A percentile compares a stretch with the other conserved stretches of the same genome.
Conservation (phyloP, 2,888 invertebrate genomes). For the Bellardia bayeri region DNA sequence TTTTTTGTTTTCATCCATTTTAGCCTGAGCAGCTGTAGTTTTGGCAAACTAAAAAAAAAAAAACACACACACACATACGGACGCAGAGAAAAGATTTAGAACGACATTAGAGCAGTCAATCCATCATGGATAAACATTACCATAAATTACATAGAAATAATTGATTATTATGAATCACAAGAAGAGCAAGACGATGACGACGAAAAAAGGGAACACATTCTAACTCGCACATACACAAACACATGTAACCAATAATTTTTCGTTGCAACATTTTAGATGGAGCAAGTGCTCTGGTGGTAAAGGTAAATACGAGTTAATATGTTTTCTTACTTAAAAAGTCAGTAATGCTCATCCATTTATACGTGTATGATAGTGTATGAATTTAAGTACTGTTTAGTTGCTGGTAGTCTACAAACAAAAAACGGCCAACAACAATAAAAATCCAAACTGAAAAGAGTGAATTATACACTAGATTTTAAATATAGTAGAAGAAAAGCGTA, state of each 20-base stretch:
- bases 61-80: slow-evolving; percentile 71
- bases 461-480: slow-evolving; percentile 41
- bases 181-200: slow-evolving; percentile 1
- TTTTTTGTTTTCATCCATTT: slow-evolving; percentile 5
- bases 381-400: slow-evolving; percentile 55
- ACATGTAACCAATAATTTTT: slow-evolving; percentile 67
- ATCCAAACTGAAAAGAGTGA: slow-evolving; percentile 50
- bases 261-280: slow-evolving; percentile 48
- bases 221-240: neutral
- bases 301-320: slow-evolving; percentile 21
- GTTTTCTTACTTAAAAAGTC: neutral
- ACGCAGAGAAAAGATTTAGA: slow-evolving; percentile 82
- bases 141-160: slow-evolving; percentile 85
- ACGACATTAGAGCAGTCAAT: slow-evolving; percentile 85
- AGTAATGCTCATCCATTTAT: neutral
- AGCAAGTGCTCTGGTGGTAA: slow-evolving; percentile 69
- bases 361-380: slow-evolving; percentile 10
- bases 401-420: slow-evolving; percentile 36
- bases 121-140: slow-evolving; percentile 85
- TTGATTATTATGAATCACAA: slow-evolving; percentile 83
- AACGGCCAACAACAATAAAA: slow-evolving; percentile 5
- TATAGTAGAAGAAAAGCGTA: slow-evolving; percentile 13
- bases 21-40: slow-evolving; percentile 59
- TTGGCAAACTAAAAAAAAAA: slow-evolving; percentile 57
- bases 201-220: slow-evolving; percentile 75